Evolutionary conservation across 2,113 vertebrate species (phyloP).

Genomic region (Rana temporaria): DNA sequence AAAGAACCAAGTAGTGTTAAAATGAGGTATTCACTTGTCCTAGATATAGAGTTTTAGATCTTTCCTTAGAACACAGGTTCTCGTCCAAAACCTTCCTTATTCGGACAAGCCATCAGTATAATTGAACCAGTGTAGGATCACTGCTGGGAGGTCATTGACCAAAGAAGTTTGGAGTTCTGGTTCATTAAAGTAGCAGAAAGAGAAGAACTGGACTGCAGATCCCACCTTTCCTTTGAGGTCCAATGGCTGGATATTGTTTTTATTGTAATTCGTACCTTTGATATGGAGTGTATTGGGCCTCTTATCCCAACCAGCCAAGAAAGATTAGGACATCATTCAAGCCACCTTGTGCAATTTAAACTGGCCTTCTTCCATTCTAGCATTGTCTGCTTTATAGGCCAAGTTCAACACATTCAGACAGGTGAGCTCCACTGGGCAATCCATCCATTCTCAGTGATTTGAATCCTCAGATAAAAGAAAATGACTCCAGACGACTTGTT

Average conservation of each 20-base stretch:
- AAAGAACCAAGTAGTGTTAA: conserved; percentile 29
- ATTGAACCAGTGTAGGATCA: background rate
- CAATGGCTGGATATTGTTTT: conserved; percentile 6
- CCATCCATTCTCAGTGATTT: conserved; percentile 40
- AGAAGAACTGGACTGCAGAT: background rate
- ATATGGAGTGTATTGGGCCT: conserved; percentile 10
- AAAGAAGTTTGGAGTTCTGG: background rate
- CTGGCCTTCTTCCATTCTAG: background rate
- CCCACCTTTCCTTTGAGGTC: background rate
- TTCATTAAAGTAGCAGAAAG: background rate
- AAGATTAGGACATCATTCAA: background rate
- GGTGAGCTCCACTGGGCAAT: conserved; percentile 47
- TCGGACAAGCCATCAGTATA: background rate
- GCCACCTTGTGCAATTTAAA: background rate
- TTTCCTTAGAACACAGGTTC: conserved; percentile 6
- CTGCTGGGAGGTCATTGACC: background rate
- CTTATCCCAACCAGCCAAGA: background rate
- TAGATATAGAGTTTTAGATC: conserved; percentile 17
- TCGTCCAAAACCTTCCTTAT: too few species aligned
- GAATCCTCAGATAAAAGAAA: conserved; percentile 36
- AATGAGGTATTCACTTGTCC: conserved; percentile 32
- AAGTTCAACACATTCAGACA: background rate
- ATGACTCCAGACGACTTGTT: conserved; percentile 53
- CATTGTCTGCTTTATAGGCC: background rate
- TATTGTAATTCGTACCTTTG: conserved; percentile 23